Percentiles rank a stretch among this genome's conserved stretches.
phyloP scores from a whole-genome alignment of 92 coral and sea anemone species.

The Umimayanthus kanabou region DNA sequence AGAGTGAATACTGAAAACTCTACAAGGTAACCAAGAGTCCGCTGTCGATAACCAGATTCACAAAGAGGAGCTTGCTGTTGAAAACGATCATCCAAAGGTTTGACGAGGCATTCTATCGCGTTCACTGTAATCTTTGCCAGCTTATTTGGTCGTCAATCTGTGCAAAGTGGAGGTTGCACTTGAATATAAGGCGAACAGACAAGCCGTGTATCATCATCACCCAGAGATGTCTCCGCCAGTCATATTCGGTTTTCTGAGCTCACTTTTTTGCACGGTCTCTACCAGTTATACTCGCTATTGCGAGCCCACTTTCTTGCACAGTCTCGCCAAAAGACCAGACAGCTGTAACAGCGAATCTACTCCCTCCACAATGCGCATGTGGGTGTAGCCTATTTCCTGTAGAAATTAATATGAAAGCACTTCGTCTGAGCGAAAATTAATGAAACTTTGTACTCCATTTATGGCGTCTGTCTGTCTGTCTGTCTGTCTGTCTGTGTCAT shows the following conservation, averaged over 20 bases:
- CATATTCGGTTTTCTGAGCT: no score
- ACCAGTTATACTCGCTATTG: conserved; percentile 7
- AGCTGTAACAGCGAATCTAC: conserved; percentile 82
- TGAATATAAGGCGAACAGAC: no score
- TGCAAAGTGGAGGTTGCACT: no score
- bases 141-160: no score
- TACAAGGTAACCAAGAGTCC: no score
- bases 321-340: conserved; percentile 79
- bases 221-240: neutral
- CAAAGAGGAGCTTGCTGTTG: no score
- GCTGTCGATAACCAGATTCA: no score
- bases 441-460: neutral
- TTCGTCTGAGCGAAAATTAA: neutral
- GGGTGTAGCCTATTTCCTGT: conserved; percentile 96
- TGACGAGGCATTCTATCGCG: no score
- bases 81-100: no score
- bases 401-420: neutral
- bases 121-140: no score
- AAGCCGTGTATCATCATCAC: neutral
- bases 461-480: neutral
- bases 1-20: no score
- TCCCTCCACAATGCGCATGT: conserved; percentile 96
- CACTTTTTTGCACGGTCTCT: neutral
- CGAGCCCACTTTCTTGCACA: conserved; percentile 76
- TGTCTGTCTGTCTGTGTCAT: no score